Conservation (phyloP, 2,797 vertebrate genomes). For the Lepilemur ruficaudatus region DNA sequence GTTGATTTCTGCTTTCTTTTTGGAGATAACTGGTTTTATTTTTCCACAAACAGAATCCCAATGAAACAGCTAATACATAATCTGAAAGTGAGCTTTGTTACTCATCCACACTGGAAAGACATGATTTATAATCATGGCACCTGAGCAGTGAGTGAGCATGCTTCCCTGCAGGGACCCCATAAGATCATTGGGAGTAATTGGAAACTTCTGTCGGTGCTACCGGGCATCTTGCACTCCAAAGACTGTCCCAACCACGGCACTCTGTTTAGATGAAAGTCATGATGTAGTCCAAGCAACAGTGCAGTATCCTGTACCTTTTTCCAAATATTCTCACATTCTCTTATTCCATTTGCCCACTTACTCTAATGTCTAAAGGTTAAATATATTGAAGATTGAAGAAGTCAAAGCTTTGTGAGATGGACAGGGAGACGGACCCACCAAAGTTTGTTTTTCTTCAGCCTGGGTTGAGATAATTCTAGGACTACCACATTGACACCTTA, state of each 20-base stretch:
- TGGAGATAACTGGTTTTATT: neutral
- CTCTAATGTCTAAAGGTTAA: constrained; percentile 30
- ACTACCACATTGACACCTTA: neutral
- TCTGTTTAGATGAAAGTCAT: neutral
- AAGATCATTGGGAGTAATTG: neutral
- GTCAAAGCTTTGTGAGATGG: neutral
- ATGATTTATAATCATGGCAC: neutral
- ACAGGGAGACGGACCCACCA: neutral
- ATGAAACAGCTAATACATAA: neutral
- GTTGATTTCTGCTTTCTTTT: neutral
- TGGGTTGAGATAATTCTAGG: neutral
- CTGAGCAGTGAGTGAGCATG: neutral
- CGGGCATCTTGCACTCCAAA: neutral
- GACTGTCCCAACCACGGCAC: neutral
- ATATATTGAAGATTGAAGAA: neutral
- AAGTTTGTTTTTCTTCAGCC: neutral
- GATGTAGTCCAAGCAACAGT: neutral
- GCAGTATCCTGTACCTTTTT: neutral
- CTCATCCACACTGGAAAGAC: neutral
- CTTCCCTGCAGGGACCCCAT: neutral
- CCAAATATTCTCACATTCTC: neutral
- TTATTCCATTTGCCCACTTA: neutral
- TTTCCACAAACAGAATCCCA: neutral
- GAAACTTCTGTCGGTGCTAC: neutral
- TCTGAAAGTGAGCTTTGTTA: neutral